phyloP scores from a whole-genome alignment of 2,888 invertebrate species.

The Hyposoter dolosus region DNA sequence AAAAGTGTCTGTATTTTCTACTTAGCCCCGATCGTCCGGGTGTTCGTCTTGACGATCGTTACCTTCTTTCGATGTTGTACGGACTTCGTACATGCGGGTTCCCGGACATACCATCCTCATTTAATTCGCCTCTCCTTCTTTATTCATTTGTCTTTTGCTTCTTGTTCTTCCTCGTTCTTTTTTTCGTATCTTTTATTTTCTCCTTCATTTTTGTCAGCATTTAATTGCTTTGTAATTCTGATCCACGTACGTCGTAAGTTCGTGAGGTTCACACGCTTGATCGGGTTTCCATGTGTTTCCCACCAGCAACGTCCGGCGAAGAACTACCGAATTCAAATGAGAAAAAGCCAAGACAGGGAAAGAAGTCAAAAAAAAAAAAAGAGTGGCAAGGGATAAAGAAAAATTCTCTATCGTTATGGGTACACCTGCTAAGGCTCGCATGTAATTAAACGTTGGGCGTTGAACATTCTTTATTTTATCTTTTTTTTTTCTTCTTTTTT shows the following conservation, averaged over 20 bases:
- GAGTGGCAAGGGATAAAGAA: slow-evolving; percentile 32
- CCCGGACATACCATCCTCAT: slow-evolving; percentile 52
- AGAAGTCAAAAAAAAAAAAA: background rate
- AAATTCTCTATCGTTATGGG: slow-evolving; percentile 54
- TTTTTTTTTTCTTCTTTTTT: background rate
- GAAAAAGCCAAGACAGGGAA: background rate
- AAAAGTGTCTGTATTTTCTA: background rate
- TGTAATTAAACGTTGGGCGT: slow-evolving; percentile 63
- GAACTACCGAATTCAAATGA: background rate
- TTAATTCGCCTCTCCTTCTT: slow-evolving; percentile 20
- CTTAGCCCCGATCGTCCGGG: slow-evolving; percentile 51
- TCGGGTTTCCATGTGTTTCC: slow-evolving; percentile 43
- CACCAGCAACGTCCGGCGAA: slow-evolving; percentile 21
- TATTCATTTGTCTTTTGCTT: background rate
- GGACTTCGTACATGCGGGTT: slow-evolving; percentile 55
- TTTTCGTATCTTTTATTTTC: background rate
- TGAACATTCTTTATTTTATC: slow-evolving; percentile 50
- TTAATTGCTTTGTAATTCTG: slow-evolving; percentile 33
- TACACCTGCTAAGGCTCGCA: slow-evolving; percentile 66
- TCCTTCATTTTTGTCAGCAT: slow-evolving; percentile 5
- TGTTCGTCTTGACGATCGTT: slow-evolving; percentile 46
- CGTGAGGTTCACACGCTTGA: slow-evolving; percentile 62
- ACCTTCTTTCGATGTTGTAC: slow-evolving; percentile 1
- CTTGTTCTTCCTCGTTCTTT: slow-evolving; percentile 2
- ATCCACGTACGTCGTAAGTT: slow-evolving; percentile 20